Base-by-base conservation (phyloP, 2,888 invertebrate species). In the Ochropleura leucogaster region DNA sequence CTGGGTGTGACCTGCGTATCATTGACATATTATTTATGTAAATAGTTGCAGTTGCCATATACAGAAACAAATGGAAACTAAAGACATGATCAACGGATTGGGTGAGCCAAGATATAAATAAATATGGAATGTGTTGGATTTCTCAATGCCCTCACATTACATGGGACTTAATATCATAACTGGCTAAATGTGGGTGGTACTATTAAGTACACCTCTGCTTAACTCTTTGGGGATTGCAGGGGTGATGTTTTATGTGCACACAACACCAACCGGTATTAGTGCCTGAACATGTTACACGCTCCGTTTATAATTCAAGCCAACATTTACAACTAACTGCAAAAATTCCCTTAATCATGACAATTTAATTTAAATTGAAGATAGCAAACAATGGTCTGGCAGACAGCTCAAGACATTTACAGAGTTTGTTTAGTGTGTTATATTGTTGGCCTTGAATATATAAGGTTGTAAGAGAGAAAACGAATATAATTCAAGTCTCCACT, bases 1-100 rank as follows among this genome's bases (percentile, higher is more conserved):
- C 92, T 99, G 99, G 0, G 99, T 98, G 95, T 99, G 99, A 0
- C 99, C 98, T 95, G 84, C 12, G 62, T 47, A 82, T 40, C 18
- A 44, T 62, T 62, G 44, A n/a, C 12, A 62, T 20, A 44, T 44
- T 20, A 20, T n/a, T 62, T 8, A 1, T 7, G 8, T 59, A 40
- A 40, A 59, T 40, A 16, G 59, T 40, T 4, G 4, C 8, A 40
- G 9, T 16, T 57, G 30, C 30, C 30, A 40, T 5, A 12, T 12
- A 12, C 20, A 55, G 20, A 6, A 0, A 14, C 1, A 57, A 30
- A 57, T n/a, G 3, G n/a, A 53, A 53, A 30, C 14, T 57, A 30
- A 55, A 14, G 30, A 16, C 7, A 30, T 20, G 20, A 20, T 55
- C 20, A 20, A 20, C 3, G 2, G 14, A 55, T 55, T 14, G 14